phyloP scores from a whole-genome alignment of 2,797 vertebrate genomes.

The Austrolebias charrua region DNA sequence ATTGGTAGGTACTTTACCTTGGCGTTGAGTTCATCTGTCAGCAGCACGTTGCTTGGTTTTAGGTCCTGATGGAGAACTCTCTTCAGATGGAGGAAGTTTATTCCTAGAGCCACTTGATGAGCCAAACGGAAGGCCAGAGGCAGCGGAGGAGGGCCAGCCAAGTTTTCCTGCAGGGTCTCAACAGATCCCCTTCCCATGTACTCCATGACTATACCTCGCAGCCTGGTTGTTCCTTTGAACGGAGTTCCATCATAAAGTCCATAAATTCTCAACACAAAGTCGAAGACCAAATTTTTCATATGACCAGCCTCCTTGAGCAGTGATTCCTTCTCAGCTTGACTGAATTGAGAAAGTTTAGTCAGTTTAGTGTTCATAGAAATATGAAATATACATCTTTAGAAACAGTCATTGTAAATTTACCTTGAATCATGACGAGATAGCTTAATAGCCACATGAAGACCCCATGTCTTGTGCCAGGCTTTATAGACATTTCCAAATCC shows the following conservation, averaged over 20 bases:
- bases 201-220: constrained; percentile 75
- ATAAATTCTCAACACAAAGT: constrained; percentile 62
- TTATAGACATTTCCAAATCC: constrained; percentile 71
- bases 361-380: background rate
- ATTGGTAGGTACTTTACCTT: constrained; percentile 52
- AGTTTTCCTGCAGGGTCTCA: constrained; percentile 37
- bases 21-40: constrained; percentile 60
- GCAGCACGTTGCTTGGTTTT: constrained; percentile 78
- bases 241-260: constrained; percentile 58
- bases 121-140: constrained; percentile 68
- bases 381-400: background rate
- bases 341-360: background rate
- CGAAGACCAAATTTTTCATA: constrained; percentile 58
- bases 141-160: constrained; percentile 56
- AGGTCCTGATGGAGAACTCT: constrained; percentile 71
- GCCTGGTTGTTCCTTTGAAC: accelerated
- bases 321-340: background rate
- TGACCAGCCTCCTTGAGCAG: constrained; percentile 44
- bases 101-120: constrained; percentile 70
- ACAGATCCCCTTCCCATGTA: constrained; percentile 73
- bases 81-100: constrained; percentile 75
- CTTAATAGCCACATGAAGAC: constrained; percentile 70
- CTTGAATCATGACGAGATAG: constrained; percentile 31
- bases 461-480: constrained; percentile 55
- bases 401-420: constrained; percentile 39